These are phyloP conservation scores for Sarcophaga peregrina DNA, from an alignment of 1,140 invertebrate genomes.

Conservation along the genomic window DNA sequence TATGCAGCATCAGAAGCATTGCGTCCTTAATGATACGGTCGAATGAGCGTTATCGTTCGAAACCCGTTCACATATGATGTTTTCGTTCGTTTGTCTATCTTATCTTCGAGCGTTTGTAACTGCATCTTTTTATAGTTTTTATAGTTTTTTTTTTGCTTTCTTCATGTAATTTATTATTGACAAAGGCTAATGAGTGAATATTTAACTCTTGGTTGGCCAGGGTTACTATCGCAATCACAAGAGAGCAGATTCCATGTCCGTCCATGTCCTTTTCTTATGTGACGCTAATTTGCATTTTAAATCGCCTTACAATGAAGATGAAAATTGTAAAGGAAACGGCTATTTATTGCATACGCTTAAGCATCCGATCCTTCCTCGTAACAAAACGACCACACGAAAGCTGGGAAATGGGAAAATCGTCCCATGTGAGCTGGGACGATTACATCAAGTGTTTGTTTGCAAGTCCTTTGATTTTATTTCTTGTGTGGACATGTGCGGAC, in stretches of 20 bases:
- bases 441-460: constrained; percentile 22
- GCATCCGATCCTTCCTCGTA: neutral
- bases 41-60: neutral
- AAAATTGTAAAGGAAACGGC: neutral
- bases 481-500: constrained; percentile 36
- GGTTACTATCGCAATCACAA: neutral
- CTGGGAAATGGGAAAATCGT: no score
- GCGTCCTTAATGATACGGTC: neutral
- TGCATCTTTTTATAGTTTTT: constrained; percentile 18
- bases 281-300: constrained; percentile 36
- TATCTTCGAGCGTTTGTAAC: neutral
- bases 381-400: neutral
- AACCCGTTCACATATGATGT: neutral
- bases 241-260: neutral
- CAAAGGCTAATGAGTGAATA: constrained; percentile 38
- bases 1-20: neutral
- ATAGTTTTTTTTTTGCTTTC: neutral
- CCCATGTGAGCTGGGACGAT: neutral
- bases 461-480: neutral
- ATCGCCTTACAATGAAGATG: constrained; percentile 31
- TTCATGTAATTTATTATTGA: neutral
- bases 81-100: neutral
- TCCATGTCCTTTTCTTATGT: neutral
- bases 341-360: neutral
- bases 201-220: constrained; percentile 36